These are phyloP conservation scores for Pionites leucogaster DNA, from an alignment of 2,113 vertebrate genomes.

Conservation along the genomic window DNA sequence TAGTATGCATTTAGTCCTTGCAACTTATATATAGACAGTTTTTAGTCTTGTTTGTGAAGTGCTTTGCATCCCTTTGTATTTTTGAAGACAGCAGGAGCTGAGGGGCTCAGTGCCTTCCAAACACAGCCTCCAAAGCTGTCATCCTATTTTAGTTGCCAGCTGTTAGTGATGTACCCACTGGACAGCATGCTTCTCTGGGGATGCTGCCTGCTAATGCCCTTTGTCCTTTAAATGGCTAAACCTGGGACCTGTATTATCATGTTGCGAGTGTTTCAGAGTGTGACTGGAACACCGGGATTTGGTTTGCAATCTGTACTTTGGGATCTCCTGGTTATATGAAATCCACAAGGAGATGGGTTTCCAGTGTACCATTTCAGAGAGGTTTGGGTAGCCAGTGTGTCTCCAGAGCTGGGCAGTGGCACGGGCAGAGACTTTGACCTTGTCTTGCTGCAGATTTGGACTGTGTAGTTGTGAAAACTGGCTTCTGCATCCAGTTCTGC, in stretches of 20 bases:
- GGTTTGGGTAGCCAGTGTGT: neutral
- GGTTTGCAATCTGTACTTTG: neutral
- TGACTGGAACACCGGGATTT: neutral
- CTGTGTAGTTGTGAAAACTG: neutral
- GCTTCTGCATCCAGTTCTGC: neutral
- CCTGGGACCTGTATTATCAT: neutral
- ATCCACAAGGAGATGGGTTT: neutral
- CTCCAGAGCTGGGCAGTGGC: neutral
- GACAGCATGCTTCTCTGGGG: neutral
- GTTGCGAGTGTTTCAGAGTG: neutral
- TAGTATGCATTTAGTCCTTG: neutral
- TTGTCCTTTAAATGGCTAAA: neutral
- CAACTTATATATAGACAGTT: neutral
- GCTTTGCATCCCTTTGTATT: neutral
- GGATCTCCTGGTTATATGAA: neutral
- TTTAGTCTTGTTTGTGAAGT: neutral
- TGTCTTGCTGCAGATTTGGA: neutral
- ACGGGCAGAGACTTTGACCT: neutral
- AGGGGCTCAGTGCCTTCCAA: neutral
- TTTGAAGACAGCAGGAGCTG: neutral
- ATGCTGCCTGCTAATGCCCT: neutral
- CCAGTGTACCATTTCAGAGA: neutral
- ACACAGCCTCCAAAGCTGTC: neutral
- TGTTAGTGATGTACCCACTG: neutral
- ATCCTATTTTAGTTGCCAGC: neutral